Evolutionary conservation across 2,113 vertebrate genomes (phyloP).

Genomic region (Trichechus manatus): DNA sequence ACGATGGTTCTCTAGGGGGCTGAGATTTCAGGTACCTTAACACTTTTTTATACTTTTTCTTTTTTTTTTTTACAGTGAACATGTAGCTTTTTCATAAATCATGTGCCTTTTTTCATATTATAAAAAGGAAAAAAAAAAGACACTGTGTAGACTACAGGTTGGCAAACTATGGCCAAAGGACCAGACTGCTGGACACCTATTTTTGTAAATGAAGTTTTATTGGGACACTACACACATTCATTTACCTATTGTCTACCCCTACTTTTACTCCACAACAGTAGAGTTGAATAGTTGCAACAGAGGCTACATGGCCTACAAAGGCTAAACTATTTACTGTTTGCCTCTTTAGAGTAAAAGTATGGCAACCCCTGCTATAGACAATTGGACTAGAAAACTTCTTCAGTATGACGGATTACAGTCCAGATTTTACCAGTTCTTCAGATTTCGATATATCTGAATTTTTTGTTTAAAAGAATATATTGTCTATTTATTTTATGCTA

Average conservation of each 20-base stretch:
- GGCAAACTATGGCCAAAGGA: not conserved
- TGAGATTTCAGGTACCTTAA: not conserved
- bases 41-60: not conserved
- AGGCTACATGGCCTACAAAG: not conserved
- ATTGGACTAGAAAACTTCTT: not conserved
- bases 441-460: conserved; percentile 28
- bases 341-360: not conserved
- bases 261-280: not conserved
- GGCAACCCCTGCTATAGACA: not conserved
- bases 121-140: not conserved
- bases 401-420: not conserved
- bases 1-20: not conserved
- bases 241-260: not conserved
- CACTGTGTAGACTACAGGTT: not conserved
- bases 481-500: not conserved
- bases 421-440: conserved; percentile 7
- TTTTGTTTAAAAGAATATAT: not conserved
- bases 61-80: not conserved
- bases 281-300: not conserved
- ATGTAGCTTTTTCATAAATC: conserved; percentile 24
- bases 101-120: not conserved
- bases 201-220: conserved; percentile 61
- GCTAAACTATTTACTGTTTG: conserved; percentile 4
- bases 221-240: not conserved
- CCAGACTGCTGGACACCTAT: not conserved